Evolutionary conservation across 1,140 invertebrate genomes (phyloP).

Genomic region (Agrilus planipennis): DNA sequence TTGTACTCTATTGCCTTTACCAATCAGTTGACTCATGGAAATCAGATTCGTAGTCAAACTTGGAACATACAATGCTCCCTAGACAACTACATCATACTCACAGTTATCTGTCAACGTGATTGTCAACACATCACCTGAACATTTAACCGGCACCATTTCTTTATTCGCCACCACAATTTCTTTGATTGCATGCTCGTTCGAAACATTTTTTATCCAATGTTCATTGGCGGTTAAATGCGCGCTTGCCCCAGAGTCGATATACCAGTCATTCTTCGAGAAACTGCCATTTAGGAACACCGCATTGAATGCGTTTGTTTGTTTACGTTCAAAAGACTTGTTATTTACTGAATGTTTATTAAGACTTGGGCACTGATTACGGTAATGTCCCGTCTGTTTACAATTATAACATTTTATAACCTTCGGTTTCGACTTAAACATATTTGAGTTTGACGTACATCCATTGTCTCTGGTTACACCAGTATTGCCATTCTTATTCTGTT

Average conservation of each 20-base stretch:
- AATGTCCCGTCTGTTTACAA: not conserved
- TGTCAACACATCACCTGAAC: not conserved
- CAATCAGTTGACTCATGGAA: slow-evolving; percentile 20
- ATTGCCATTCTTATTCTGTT: no score
- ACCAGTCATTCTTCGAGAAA: not conserved
- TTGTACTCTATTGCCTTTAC: slow-evolving; percentile 20
- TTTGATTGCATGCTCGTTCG: not conserved
- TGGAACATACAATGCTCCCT: slow-evolving; percentile 20
- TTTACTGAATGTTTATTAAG: not conserved
- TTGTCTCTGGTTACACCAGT: no score
- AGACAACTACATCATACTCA: slow-evolving; percentile 1
- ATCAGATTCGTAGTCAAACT: slow-evolving; percentile 21
- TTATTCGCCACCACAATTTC: not conserved
- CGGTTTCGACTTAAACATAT: no score
- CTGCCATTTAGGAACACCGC: not conserved
- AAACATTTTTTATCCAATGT: not conserved
- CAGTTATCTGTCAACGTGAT: not conserved
- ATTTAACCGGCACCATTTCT: not conserved
- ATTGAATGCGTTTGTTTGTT: not conserved
- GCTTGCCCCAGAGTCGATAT: not conserved
- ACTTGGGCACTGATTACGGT: not conserved
- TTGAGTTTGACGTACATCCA: no score
- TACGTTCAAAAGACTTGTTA: not conserved
- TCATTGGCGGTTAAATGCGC: not conserved
- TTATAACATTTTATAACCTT: not conserved